These are phyloP conservation scores for Cisticola juncidis DNA, from an alignment of 2,113 vertebrate species.

Conservation along the genomic window DNA sequence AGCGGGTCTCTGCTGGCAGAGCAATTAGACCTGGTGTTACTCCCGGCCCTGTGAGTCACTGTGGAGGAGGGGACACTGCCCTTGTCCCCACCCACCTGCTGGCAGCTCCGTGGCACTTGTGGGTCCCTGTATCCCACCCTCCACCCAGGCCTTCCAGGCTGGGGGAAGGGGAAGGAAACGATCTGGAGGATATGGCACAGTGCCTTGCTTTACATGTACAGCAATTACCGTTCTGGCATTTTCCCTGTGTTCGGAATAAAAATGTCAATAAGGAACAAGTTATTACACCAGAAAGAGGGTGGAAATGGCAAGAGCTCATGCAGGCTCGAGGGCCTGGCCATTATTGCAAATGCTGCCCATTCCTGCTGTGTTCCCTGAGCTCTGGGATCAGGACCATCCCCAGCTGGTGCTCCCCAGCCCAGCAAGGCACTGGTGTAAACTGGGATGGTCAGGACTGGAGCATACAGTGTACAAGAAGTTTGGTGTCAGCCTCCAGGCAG, in stretches of 20 bases:
- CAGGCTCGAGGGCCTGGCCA: neutral
- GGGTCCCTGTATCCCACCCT: neutral
- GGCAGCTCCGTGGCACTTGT: neutral
- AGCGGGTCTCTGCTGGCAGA: neutral
- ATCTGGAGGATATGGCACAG: neutral
- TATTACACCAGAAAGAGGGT: slow-evolving; percentile 29
- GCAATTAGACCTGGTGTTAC: neutral
- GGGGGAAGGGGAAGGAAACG: neutral
- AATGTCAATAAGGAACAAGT: slow-evolving; percentile 64
- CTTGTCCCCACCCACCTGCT: rapidly evolving
- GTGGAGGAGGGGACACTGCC: rapidly evolving
- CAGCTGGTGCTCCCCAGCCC: neutral
- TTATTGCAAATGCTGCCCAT: neutral
- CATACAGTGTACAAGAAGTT: rapidly evolving
- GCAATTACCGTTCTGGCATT: slow-evolving; percentile 56
- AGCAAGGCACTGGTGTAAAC: neutral
- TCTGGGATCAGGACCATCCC: neutral
- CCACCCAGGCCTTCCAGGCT: neutral
- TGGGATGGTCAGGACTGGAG: rapidly evolving
- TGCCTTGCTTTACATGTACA: slow-evolving; percentile 53
- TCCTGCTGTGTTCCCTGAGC: neutral
- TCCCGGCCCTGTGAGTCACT: neutral
- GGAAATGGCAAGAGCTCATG: neutral
- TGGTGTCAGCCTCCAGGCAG: neutral
- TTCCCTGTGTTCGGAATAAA: slow-evolving; percentile 49